A percentile compares a stretch with the other conserved stretches of the same genome.
Conservation (phyloP, 1,140 invertebrate genomes). For the Hyles vespertilio region DNA sequence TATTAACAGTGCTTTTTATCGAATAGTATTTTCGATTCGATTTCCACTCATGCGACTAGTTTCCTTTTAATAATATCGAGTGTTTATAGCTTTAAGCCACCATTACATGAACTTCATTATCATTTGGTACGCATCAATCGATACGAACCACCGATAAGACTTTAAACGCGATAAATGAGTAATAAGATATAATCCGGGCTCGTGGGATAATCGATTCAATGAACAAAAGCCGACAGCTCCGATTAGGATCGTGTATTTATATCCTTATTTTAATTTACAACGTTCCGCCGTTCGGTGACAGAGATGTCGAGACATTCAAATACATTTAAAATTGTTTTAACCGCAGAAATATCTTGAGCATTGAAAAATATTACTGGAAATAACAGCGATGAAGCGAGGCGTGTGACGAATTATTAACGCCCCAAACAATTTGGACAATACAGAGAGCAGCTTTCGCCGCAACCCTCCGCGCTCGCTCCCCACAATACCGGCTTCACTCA, state of each 20-base stretch:
- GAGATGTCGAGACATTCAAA: too few species aligned
- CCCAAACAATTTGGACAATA: conserved; percentile 57
- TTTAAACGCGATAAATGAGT: conserved; percentile 25
- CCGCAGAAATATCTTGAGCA: conserved; percentile 11
- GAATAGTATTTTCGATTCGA: too few species aligned
- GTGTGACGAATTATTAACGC: conserved; percentile 55
- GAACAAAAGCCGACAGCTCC: conserved; percentile 34
- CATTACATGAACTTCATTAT: conserved; percentile 1
- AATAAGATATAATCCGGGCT: conserved; percentile 32
- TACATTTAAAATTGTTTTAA: conserved; percentile 7
- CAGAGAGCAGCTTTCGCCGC: conserved; percentile 37
- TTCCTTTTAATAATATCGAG: too few species aligned
- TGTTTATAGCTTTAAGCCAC: too few species aligned
- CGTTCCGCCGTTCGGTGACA: conserved; percentile 1
- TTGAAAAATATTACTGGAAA: conserved; percentile 25
- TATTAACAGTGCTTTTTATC: too few species aligned
- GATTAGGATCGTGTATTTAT: conserved; percentile 32
- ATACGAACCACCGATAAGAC: conserved; percentile 35
- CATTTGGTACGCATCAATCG: conserved; percentile 28
- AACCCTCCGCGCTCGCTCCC: conserved; percentile 30
- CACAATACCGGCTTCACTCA: conserved; percentile 32
- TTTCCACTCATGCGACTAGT: too few species aligned
- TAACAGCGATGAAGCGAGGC: conserved; percentile 34
- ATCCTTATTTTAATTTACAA: conserved; percentile 35
- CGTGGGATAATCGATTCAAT: conserved; percentile 46